phyloP scores from a whole-genome alignment of 2,113 vertebrate species.

The Sarotherodon lohbergeri region DNA sequence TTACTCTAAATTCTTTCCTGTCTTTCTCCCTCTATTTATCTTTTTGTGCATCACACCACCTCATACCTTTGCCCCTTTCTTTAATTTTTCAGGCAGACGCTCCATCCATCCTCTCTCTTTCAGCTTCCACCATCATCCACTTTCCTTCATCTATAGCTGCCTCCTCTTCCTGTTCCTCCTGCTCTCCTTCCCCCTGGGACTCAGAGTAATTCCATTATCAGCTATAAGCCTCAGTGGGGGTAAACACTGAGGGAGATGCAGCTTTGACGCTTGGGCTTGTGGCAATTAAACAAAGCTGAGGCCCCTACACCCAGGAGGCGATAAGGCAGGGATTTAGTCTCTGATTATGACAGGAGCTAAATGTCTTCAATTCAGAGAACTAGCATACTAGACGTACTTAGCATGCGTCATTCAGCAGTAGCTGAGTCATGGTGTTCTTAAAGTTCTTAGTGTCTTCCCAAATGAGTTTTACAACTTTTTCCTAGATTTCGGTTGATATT shows the following conservation, averaged over 20 bases:
- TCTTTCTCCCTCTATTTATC: neutral
- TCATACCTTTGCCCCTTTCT: neutral
- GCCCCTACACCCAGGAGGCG: conserved; percentile 41
- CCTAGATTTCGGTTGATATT: neutral
- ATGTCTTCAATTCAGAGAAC: conserved; percentile 46
- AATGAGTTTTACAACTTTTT: neutral
- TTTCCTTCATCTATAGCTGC: neutral
- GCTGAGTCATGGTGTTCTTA: conserved; percentile 45
- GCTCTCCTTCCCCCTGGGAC: conserved; percentile 41
- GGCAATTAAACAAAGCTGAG: conserved; percentile 68
- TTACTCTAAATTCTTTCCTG: conserved; percentile 9
- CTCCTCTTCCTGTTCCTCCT: conserved; percentile 14
- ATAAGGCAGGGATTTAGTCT: conserved; percentile 61
- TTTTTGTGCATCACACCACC: neutral
- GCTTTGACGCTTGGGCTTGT: conserved; percentile 51
- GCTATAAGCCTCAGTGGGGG: conserved; percentile 59
- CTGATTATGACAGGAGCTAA: conserved; percentile 58
- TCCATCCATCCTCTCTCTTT: neutral
- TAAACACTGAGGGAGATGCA: conserved; percentile 62
- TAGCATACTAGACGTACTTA: conserved; percentile 24
- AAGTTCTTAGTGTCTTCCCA: neutral
- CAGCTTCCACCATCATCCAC: conserved; percentile 5
- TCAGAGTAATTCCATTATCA: conserved; percentile 73
- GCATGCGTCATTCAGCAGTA: conserved; percentile 40
- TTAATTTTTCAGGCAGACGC: neutral